Conservation (phyloP, 2,888 invertebrate genomes). For the Aporophyla nigra region DNA sequence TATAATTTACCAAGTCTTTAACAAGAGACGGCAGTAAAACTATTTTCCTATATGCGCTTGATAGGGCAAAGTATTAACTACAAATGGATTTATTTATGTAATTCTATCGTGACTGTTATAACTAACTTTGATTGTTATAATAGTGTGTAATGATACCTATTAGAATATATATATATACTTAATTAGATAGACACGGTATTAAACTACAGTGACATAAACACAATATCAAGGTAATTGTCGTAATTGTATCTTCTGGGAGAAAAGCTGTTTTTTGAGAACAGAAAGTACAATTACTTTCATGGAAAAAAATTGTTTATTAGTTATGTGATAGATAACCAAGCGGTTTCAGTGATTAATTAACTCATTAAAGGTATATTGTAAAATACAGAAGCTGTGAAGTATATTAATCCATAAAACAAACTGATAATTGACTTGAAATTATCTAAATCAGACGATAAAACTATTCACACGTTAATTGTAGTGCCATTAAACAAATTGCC, state of each 20-base stretch:
- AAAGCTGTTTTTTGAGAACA: background rate
- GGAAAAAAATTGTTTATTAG: background rate
- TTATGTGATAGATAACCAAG: constrained; percentile 4
- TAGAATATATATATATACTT: background rate
- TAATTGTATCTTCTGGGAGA: background rate
- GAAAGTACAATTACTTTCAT: background rate
- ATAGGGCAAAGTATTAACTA: background rate
- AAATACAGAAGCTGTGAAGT: constrained; percentile 7
- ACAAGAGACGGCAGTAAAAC: background rate
- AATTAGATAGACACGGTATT: background rate
- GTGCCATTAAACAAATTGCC: constrained; percentile 40
- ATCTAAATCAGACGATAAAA: constrained; percentile 22
- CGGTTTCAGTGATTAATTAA: background rate
- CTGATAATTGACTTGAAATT: constrained; percentile 12
- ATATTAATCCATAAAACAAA: constrained; percentile 11
- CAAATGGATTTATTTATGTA: constrained; percentile 15
- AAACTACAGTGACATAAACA: background rate
- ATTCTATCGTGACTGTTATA: background rate
- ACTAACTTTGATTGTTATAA: background rate
- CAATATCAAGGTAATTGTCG: background rate
- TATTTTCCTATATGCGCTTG: background rate
- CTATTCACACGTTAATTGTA: constrained; percentile 24
- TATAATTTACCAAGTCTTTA: background rate
- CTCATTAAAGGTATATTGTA: background rate
- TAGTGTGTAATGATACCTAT: background rate